Base-by-base conservation (phyloP, 1,140 invertebrate genomes). In the Zophobas atratus region DNA sequence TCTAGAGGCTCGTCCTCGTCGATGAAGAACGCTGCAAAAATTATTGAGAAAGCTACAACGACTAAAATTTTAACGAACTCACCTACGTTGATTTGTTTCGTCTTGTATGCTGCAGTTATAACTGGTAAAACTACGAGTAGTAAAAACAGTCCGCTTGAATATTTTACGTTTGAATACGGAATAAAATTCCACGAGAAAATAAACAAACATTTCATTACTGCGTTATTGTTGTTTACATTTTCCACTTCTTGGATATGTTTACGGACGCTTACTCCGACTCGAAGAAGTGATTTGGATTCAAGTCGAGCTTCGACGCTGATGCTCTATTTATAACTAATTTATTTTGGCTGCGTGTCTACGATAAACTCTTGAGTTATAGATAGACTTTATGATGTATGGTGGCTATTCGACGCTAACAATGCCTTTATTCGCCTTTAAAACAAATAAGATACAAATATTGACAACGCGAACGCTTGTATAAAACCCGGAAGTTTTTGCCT, bases 1-100 rank as follows among this genome's bases (percentile, higher is more conserved):
- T 53, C 55, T 8, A 73, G 49, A 32, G 35, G 2, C 36, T 53
- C 49, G 43, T 73, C 20, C 5, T 43, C 38, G 41, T 73, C 46
- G 33, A 73, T 34, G n/a, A 73, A 73, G 35, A 73, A 73, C 2
- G 55, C 71, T 73, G 20, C 6, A 73, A 72, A 51, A 72, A 41
- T 38, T 2, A 60, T 8, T 39, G 8, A 53, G 0, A 53, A 0
- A 3, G 32, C 1, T 20, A 20, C 20, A 20, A 20, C 20, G 20
- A 20, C 20, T 20, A 20, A 20, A 20, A 20, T 20, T 20, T 20
- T 20, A 20, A 20, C 20, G 20, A 20, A 20, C 38, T 67, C 33
- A 67, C 60, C 60, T 4, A 67, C 60, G 6, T 67, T 67, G 20
- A 67, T n/a, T 34, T 20, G 20, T 20, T 20, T 20, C 20, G 20